phyloP scores from a whole-genome alignment of 2,888 invertebrate genomes.

The Bhutanitis thaidina region DNA sequence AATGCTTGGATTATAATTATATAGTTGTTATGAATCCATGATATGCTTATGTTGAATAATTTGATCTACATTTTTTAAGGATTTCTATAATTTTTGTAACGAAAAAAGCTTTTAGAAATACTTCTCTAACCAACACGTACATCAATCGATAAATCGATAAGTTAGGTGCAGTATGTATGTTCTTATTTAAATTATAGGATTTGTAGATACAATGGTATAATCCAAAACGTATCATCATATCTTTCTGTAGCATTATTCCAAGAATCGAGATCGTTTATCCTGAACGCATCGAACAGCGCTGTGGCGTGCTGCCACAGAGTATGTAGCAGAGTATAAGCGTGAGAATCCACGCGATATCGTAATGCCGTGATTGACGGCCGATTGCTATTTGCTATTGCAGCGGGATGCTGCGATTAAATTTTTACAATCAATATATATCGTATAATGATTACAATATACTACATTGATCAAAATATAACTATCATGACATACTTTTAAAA shows the following conservation, averaged over 20 bases:
- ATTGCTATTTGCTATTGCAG: constrained; percentile 34
- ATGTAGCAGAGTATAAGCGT: constrained; percentile 47
- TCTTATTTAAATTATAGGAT: constrained; percentile 13
- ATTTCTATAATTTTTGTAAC: too few relatives aligned
- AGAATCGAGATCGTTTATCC: constrained; percentile 53
- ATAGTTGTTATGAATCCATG: too few relatives aligned
- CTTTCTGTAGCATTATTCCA: constrained; percentile 50
- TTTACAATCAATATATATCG: constrained; percentile 4
- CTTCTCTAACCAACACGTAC: too few relatives aligned
- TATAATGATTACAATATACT: background rate
- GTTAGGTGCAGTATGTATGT: background rate
- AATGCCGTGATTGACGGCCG: constrained; percentile 39
- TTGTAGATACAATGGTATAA: constrained; percentile 23
- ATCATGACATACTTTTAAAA: too few relatives aligned
- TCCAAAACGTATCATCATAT: constrained; percentile 53
- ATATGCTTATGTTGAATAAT: too few relatives aligned
- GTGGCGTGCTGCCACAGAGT: constrained; percentile 25
- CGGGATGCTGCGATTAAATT: background rate
- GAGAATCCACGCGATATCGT: constrained; percentile 60
- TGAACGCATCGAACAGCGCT: constrained; percentile 24
- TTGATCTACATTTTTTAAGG: too few relatives aligned
- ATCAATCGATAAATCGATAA: background rate
- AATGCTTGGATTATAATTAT: too few relatives aligned
- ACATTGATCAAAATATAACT: too few relatives aligned
- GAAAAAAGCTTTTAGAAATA: too few relatives aligned